A percentile compares a stretch with the other conserved stretches of the same genome.
phyloP scores from a whole-genome alignment of 2,888 invertebrate species.

The Carabus problematicus region DNA sequence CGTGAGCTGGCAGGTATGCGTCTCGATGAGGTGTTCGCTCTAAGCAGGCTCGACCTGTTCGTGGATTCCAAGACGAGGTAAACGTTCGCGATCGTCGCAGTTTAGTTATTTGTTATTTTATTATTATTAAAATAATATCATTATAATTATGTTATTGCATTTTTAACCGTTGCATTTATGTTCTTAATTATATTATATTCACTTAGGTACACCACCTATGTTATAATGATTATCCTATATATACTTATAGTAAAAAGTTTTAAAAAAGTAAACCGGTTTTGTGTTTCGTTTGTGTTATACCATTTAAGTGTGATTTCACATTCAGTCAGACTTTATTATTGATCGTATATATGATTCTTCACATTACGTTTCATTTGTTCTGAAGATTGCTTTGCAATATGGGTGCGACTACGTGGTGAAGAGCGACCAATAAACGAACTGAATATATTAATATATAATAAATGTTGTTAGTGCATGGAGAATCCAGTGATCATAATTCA shows the following conservation, averaged over 20 bases:
- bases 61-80: slow-evolving; percentile 44
- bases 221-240: slow-evolving; percentile 8
- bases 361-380: slow-evolving; percentile 26
- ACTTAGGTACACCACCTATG: neutral
- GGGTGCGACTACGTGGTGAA: slow-evolving; percentile 33
- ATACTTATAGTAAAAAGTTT: slow-evolving; percentile 12
- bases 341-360: slow-evolving; percentile 25
- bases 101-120: slow-evolving; percentile 45
- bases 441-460: slow-evolving; percentile 17
- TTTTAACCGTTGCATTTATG: slow-evolving; percentile 56
- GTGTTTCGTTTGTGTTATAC: slow-evolving; percentile 31
- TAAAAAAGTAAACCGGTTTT: slow-evolving; percentile 17
- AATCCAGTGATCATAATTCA: slow-evolving; percentile 35
- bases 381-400: slow-evolving; percentile 31
- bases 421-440: slow-evolving; percentile 43
- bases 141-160: slow-evolving; percentile 59
- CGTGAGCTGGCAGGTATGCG: slow-evolving; percentile 60
- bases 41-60: slow-evolving; percentile 39
- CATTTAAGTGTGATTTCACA: slow-evolving; percentile 24
- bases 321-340: slow-evolving; percentile 42
- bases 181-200: slow-evolving; percentile 43
- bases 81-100: slow-evolving; percentile 26
- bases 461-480: slow-evolving; percentile 34
- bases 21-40: slow-evolving; percentile 57
- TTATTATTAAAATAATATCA: slow-evolving; percentile 38